phyloP scores from a whole-genome alignment of 2,888 invertebrate genomes.

The Blastobasis adustella region DNA sequence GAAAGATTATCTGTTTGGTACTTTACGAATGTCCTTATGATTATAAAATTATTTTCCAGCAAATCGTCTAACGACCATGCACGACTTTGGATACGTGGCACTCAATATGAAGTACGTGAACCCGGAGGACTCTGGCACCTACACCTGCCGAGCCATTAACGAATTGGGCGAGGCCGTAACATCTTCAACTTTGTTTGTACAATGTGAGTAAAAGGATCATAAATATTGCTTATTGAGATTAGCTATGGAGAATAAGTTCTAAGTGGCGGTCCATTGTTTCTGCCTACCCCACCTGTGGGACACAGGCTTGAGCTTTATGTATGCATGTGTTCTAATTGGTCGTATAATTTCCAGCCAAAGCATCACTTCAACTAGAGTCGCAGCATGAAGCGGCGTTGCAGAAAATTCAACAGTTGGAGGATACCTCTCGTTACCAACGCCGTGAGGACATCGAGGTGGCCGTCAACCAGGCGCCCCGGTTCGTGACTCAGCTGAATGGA shows the following conservation, averaged over 20 bases:
- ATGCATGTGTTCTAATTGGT: too few relatives aligned
- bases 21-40: not conserved
- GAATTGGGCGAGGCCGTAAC: slow-evolving; percentile 96
- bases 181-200: slow-evolving; percentile 91
- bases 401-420: slow-evolving; percentile 91
- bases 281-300: too few relatives aligned
- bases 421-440: slow-evolving; percentile 84
- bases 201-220: slow-evolving; percentile 76
- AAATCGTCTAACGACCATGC: slow-evolving; percentile 94
- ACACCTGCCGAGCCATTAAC: slow-evolving; percentile 94
- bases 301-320: too few relatives aligned
- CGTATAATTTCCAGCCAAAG: slow-evolving; percentile 77
- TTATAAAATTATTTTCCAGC: slow-evolving; percentile 58
- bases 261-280: too few relatives aligned
- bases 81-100: slow-evolving; percentile 98
- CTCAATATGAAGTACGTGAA: slow-evolving; percentile 95
- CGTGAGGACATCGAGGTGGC: slow-evolving; percentile 87
- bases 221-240: too few relatives aligned
- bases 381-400: slow-evolving; percentile 92
- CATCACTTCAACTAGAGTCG: slow-evolving; percentile 89
- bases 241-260: too few relatives aligned
- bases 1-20: too few relatives aligned
- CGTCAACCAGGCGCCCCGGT: slow-evolving; percentile 88
- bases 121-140: slow-evolving; percentile 97
- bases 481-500: slow-evolving; percentile 90